phyloP scores from a whole-genome alignment of 2,113 vertebrate genomes.

The Fregata magnificens region DNA sequence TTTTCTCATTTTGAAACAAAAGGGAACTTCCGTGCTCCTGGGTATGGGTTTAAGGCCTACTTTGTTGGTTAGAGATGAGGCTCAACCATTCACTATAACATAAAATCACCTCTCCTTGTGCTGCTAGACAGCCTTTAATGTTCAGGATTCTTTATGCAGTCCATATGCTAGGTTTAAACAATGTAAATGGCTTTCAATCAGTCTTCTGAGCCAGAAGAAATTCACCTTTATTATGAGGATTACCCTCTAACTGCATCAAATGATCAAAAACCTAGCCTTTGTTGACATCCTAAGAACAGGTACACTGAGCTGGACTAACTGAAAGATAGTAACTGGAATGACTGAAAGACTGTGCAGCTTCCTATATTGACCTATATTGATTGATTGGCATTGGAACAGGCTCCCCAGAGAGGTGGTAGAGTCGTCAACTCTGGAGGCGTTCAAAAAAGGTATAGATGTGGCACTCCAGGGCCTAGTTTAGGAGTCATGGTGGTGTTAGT shows the following conservation, averaged over 20 bases:
- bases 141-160: background rate
- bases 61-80: background rate
- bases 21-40: background rate
- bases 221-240: background rate
- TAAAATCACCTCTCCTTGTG: background rate
- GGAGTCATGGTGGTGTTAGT: no score
- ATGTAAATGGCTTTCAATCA: background rate
- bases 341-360: background rate
- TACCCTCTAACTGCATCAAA: background rate
- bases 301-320: background rate
- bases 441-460: no score
- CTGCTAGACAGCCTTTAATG: background rate
- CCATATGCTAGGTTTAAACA: constrained; percentile 25
- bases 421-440: no score
- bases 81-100: background rate
- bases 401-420: no score
- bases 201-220: background rate
- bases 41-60: background rate
- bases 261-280: background rate
- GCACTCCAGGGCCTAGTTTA: no score
- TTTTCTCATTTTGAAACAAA: background rate
- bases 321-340: background rate
- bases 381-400: no score
- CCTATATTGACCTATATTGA: no score
- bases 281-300: background rate